These are phyloP conservation scores for Cheilosia vernalis DNA, from an alignment of 2,888 invertebrate species.

Conservation along the genomic window DNA sequence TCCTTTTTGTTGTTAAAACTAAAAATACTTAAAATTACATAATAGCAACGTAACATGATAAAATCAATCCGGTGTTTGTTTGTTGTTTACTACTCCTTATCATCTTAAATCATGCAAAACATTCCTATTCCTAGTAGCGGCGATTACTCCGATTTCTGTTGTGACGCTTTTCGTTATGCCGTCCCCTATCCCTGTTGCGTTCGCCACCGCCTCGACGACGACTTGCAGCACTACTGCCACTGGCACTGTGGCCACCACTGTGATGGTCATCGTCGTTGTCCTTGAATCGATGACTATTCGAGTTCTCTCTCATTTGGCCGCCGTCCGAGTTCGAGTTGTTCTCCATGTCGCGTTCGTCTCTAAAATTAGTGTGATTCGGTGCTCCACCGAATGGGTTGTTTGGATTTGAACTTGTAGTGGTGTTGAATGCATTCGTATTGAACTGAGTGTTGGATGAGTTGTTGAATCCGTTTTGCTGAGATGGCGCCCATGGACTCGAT, in stretches of 20 bases:
- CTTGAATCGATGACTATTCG: conserved; percentile 48
- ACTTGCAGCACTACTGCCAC: conserved; percentile 33
- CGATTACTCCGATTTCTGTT: conserved; percentile 64
- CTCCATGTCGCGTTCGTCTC: conserved; percentile 46
- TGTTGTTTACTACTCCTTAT: conserved; percentile 27
- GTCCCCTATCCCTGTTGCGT: conserved; percentile 69
- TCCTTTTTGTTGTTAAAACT: conserved; percentile 32
- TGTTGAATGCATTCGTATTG: conserved; percentile 67
- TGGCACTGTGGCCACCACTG: conserved; percentile 11
- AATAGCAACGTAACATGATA: conserved; percentile 56
- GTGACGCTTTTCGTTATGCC: conserved; percentile 65
- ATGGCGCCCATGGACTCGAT: conserved; percentile 66
- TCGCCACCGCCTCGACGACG: conserved; percentile 53
- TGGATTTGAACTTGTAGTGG: conserved; percentile 59
- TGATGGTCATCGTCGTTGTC: conserved; percentile 58
- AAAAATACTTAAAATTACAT: conserved; percentile 62
- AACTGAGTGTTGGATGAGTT: conserved; percentile 50
- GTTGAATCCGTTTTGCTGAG: conserved; percentile 63
- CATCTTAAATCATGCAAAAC: conserved; percentile 14
- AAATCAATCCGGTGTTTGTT: conserved; percentile 55
- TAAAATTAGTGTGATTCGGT: conserved; percentile 54
- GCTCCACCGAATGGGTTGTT: conserved; percentile 64
- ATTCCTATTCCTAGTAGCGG: conserved; percentile 38
- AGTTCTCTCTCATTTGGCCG: conserved; percentile 31
- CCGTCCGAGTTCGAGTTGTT: conserved; percentile 38